These are phyloP conservation scores for Phainopepla nitens DNA, from an alignment of 2,113 vertebrate species.

Conservation along the genomic window DNA sequence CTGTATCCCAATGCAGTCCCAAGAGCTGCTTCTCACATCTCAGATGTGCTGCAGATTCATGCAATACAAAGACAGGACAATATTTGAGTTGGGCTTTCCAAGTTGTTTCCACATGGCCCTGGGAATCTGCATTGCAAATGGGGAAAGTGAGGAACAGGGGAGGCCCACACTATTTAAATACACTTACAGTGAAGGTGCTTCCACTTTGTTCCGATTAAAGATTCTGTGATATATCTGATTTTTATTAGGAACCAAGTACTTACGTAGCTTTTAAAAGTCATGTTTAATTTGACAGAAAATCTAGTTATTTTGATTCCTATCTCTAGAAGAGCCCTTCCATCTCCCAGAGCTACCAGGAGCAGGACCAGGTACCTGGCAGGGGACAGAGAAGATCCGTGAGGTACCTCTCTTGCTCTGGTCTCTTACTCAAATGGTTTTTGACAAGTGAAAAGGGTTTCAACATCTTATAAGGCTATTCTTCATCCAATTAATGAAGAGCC, in stretches of 20 bases:
- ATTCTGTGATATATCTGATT: background rate
- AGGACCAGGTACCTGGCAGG: background rate
- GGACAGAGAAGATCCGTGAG: background rate
- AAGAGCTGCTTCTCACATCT: background rate
- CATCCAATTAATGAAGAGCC: conserved; percentile 11
- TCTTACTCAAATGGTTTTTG: background rate
- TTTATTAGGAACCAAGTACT: background rate
- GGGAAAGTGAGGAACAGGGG: background rate
- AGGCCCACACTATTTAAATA: background rate
- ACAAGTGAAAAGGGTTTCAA: background rate
- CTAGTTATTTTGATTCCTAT: background rate
- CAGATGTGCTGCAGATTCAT: background rate
- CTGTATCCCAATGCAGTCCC: background rate
- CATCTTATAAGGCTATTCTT: background rate
- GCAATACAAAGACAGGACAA: background rate
- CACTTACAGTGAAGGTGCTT: background rate
- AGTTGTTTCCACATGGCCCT: background rate
- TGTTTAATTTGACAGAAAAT: background rate
- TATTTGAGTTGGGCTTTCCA: background rate
- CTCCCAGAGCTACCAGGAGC: background rate
- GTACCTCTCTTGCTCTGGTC: background rate
- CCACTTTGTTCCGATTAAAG: background rate
- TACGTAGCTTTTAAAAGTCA: background rate
- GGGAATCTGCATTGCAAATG: background rate
- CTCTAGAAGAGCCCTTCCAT: background rate